These are phyloP conservation scores for Mycalesis mineus DNA, from an alignment of 2,888 invertebrate genomes.

Conservation along the genomic window DNA sequence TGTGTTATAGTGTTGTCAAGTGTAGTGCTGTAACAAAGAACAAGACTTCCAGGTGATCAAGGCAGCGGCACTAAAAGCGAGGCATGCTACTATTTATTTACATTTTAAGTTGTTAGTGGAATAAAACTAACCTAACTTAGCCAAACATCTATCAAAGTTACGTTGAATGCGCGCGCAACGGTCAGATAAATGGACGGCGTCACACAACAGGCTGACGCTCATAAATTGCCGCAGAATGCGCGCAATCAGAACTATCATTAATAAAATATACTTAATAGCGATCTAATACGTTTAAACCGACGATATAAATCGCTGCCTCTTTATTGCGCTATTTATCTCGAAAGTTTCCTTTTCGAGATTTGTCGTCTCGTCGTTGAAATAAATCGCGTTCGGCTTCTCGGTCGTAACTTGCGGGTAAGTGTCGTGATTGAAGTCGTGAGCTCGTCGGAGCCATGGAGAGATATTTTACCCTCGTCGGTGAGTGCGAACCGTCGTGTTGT, in stretches of 20 bases:
- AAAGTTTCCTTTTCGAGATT: neutral
- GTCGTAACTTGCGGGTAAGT: neutral
- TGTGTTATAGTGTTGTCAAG: too few relatives aligned
- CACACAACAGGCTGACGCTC: too few relatives aligned
- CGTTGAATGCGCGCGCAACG: too few relatives aligned
- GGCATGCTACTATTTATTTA: too few relatives aligned
- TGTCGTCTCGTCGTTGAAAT: neutral
- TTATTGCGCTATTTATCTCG: neutral
- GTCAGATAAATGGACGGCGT: too few relatives aligned
- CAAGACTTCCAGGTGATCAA: too few relatives aligned
- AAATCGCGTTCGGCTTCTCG: neutral
- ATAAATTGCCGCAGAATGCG: too few relatives aligned
- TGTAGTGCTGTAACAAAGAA: too few relatives aligned
- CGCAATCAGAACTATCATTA: neutral
- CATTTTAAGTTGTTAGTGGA: too few relatives aligned
- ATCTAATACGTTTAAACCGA: neutral
- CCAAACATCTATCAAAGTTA: too few relatives aligned
- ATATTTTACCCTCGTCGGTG: slow-evolving; percentile 27
- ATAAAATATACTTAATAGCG: neutral
- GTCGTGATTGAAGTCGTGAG: neutral
- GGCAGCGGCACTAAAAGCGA: too few relatives aligned
- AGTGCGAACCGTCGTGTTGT: slow-evolving; percentile 38
- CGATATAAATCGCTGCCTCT: neutral
- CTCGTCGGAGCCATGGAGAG: neutral
- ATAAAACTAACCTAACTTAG: too few relatives aligned